Conservation (phyloP, 1,140 invertebrate genomes). For the Zophobas atratus region DNA sequence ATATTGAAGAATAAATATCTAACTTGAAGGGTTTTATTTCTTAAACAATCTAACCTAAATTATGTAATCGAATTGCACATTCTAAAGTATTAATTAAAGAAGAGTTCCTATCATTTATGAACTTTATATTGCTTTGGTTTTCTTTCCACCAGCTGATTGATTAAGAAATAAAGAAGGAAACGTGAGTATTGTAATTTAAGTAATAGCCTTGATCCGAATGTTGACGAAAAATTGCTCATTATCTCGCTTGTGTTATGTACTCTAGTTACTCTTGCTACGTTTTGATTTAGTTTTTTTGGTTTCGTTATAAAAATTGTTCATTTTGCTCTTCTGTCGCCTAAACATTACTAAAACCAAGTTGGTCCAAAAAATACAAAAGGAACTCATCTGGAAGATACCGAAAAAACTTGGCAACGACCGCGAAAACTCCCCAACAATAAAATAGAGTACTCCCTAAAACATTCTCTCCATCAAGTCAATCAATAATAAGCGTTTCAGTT, state of each 20-base stretch:
- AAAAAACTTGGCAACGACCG: not conserved
- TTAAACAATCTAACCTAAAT: slow-evolving; percentile 48
- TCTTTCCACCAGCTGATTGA: slow-evolving; percentile 40
- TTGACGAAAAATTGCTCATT: too few species aligned
- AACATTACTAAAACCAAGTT: not conserved
- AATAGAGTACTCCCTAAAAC: slow-evolving; percentile 33
- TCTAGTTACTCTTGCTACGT: not conserved
- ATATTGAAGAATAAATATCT: slow-evolving; percentile 51
- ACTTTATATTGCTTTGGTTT: slow-evolving; percentile 36
- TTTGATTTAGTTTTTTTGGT: not conserved
- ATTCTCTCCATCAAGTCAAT: slow-evolving; percentile 27
- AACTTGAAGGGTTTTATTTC: slow-evolving; percentile 49
- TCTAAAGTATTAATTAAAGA: slow-evolving; percentile 10
- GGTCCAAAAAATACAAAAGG: slow-evolving; percentile 14
- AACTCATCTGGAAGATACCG: not conserved
- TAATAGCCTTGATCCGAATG: slow-evolving; percentile 35
- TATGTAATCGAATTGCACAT: slow-evolving; percentile 38
- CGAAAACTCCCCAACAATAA: slow-evolving; percentile 17
- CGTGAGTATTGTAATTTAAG: slow-evolving; percentile 50
- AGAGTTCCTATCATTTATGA: slow-evolving; percentile 13
- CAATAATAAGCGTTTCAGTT: slow-evolving; percentile 48
- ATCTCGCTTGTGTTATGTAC: too few species aligned
- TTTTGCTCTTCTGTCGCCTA: not conserved
- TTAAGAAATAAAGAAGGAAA: slow-evolving; percentile 48
- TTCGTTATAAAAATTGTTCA: slow-evolving; percentile 7